Conservation (phyloP, 2,797 vertebrate genomes). For the Ciconia nigra region DNA sequence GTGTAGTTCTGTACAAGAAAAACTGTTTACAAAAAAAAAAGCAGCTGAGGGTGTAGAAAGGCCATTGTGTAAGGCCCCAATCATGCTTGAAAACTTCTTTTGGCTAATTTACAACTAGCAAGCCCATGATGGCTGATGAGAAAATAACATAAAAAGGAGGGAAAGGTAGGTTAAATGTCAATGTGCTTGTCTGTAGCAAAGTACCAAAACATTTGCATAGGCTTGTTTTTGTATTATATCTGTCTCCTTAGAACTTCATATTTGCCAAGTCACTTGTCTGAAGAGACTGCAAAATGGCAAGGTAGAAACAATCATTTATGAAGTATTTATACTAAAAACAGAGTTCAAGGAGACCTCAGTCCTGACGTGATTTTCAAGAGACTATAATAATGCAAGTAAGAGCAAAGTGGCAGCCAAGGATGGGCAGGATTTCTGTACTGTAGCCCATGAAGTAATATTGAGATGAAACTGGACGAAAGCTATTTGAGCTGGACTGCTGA, state of each 20-base stretch:
- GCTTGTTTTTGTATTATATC: background rate
- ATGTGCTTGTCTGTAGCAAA: background rate
- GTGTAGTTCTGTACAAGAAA: background rate
- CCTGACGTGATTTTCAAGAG: background rate
- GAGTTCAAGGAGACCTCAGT: background rate
- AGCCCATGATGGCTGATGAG: background rate
- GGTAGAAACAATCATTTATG: background rate
- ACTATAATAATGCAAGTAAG: background rate
- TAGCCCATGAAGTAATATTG: background rate
- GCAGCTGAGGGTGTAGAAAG: background rate
- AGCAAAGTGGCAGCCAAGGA: background rate
- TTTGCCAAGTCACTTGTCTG: background rate
- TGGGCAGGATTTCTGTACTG: background rate
- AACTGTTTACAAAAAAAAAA: background rate
- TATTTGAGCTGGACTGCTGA: background rate
- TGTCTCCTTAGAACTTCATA: background rate
- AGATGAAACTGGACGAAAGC: background rate
- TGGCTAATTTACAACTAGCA: background rate
- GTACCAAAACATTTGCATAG: background rate
- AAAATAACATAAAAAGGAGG: background rate
- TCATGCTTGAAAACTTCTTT: background rate
- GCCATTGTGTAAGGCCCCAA: background rate
- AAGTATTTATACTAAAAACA: background rate
- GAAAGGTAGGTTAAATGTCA: background rate
- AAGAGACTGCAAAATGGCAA: background rate